Base-by-base conservation (phyloP, 30 jellyfish, hydroid and myxozoan species). In the Hydractinia echinata region DNA sequence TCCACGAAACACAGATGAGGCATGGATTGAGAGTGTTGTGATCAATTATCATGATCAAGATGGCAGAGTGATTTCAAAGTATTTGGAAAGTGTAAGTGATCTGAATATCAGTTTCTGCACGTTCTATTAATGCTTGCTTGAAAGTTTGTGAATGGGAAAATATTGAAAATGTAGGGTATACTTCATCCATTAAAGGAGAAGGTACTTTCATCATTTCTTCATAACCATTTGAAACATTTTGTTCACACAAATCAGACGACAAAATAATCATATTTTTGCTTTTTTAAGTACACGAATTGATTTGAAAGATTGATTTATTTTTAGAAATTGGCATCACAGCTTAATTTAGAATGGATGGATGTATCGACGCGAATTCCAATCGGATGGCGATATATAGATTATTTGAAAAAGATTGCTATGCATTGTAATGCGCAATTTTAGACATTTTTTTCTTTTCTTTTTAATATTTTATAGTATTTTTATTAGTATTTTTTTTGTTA, bases 21-120 rank as follows among this genome's bases (percentile, higher is more conserved):
- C 96, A 4, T 87, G 96, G 96, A 77, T 87, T 56, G 96, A 87
- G 62, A 81, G 83, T 51, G 77, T 18, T 18, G 83, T 87, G 11
- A 77, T 87, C 4, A 87, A 87, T 51, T 87, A 44, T 76, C 96
- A 87, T 67, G 90, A 81, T 72, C 90, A 87, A 16, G 82, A 74
- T 62, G 96, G 88, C 16, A 71, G 21, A 19, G 48, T 81, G 50
- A 82, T 89, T 8, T 58, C 79, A 48, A 51, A 79, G 39, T 64
- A 64, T 64, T 64, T 64, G 18, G 51, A 64, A 64, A 64, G 74
- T 64, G 74, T 64, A 64, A 64, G 74, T 64, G 2, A 30, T 30
- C 44, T 30, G 44, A 2, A 30, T 30, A 30, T 30, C 44, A 30
- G 44, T 30, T 30, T 30, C 44, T 30, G 44, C 44, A 30, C 1